These are phyloP conservation scores for Samia ricini DNA, from an alignment of 1,140 invertebrate genomes.

Conservation along the genomic window DNA sequence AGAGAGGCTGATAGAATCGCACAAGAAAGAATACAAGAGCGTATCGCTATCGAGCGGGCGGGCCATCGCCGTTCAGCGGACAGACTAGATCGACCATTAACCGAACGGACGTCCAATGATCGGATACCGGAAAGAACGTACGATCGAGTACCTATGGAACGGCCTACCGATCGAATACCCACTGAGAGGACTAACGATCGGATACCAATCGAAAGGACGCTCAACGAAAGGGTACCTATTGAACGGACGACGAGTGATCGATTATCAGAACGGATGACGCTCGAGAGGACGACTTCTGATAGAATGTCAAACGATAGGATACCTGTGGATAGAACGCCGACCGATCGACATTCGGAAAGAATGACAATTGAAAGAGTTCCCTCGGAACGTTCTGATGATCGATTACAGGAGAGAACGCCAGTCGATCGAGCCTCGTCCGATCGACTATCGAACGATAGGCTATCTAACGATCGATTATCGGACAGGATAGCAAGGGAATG, in stretches of 20 bases:
- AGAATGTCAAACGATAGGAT: conserved; percentile 14
- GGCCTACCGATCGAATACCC: conserved; percentile 19
- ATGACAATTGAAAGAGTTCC: conserved; percentile 16
- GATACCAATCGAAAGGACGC: conserved; percentile 33
- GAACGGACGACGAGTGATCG: conserved; percentile 39
- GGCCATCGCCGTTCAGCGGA: conserved; percentile 35
- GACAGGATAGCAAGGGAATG: neutral
- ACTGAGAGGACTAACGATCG: conserved; percentile 47
- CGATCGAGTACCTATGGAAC: conserved; percentile 17
- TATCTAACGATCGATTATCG: conserved; percentile 16
- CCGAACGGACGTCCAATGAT: conserved; percentile 18
- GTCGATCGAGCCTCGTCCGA: conserved; percentile 20
- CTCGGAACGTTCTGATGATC: conserved; percentile 23
- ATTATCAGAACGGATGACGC: conserved; percentile 18
- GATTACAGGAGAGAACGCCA: conserved; percentile 17
- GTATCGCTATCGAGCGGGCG: conserved; percentile 42
- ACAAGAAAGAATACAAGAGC: conserved; percentile 47
- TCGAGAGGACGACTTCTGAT: conserved; percentile 11
- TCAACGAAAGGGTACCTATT: conserved; percentile 39
- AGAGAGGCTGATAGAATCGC: conserved; percentile 45
- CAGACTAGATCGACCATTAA: neutral
- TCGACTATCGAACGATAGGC: conserved; percentile 14
- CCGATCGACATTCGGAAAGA: conserved; percentile 15
- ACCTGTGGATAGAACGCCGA: conserved; percentile 24
- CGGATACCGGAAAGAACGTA: conserved; percentile 11